Evolutionary conservation across 2,797 vertebrate species (phyloP), one percentile per base, ranked within the genome.

Genomic region (Coluber constrictor): DNA sequence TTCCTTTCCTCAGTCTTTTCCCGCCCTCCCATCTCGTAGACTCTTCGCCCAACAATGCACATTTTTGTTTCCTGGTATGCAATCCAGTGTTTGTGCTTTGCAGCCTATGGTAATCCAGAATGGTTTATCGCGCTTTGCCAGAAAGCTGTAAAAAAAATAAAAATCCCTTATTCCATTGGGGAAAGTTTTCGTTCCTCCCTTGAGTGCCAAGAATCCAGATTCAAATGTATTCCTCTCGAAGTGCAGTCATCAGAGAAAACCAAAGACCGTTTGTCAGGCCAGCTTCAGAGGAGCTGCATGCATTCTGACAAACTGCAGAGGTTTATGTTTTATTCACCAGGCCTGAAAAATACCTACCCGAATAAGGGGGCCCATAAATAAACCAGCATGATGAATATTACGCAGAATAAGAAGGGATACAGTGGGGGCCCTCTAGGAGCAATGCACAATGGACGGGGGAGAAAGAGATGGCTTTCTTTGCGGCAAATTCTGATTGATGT

Each of bases 261-360:
- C 60, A 95, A 96, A 93, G 96, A 96, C 95, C 89, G 96, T 96
- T 96, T 93, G 92, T 97, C 97, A 97, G 97, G 95, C 95, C 95
- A 97, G 94, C 97, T 95, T 96, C 96, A 95, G 95, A 96, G 95
- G 92, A 96, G 92, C 95, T 0, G 93, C 94, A 96, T 97, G 97
- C 95, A 61, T 97, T 95, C 97, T 97, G 97, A 96, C 97, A 97
- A 93, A 97, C 97, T 89, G 93, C 96, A 93, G 95, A 97, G 96
- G 96, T 98, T 98, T 95, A 98, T 98, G 98, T 98, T 98, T 98
- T 98, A 98, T 98, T 99, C 98, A 98, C 98, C 97, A 98, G 97
- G 96, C 97, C 98, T 97, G 97, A 98, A 98, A 98, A 98, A 97
- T 98, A 97, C 97, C 97, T 98, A 98, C 97, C 97, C 95, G 59